Base-by-base conservation (phyloP, 2,113 vertebrate genomes). In the Dipodomys merriami region DNA sequence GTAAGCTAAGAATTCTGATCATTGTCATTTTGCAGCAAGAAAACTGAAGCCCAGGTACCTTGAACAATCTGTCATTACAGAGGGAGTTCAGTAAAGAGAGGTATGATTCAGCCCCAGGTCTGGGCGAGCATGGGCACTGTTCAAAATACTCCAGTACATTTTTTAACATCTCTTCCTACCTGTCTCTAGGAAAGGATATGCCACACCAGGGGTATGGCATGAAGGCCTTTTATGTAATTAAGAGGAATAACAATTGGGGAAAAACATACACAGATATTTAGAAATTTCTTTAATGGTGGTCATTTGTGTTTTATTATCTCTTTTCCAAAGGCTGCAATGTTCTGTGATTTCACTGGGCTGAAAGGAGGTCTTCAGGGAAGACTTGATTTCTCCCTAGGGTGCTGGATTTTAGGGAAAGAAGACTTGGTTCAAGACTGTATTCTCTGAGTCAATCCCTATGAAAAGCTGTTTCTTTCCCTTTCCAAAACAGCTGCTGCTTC, bases 71-170 rank as follows among this genome's bases (percentile, higher is more conserved):
- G 1, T 68, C 29, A 29, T 33, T 30, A 77, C 35, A 62, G 57
- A 39, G 35, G 29, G 27, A 73, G 29, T 13, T 18, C 35, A 35
- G 57, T 72, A 0, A 0, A 0, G 10, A 11, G 22, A 68, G 25
- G 83, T 62, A 62, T 69, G 64, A 76, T 67, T 67, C 49, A 46
- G 29, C 30, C 1, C 4, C 23, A 33, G 35, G 20, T 10, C 35
- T 67, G 5, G 74, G 44, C 15, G 6, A 62, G 6, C 19, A 27
- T 1, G 62, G 27, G 53, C 10, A 23, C 1, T n/a, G 0, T 20
- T 0, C 4, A 18, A 9, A 12, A 25, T 19, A 29, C 0, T 0
- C 0, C 2, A 2, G 5, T 20, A 6, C 0, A 35, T 39, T 39
- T 39, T 49, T 83, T 4, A 29, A 5, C 35, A 25, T 19, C 0